A percentile compares a stretch with the other conserved stretches of the same genome.
Evolutionary conservation across 2,113 vertebrate genomes (phyloP).

Genomic region (Pygoscelis antarcticus): DNA sequence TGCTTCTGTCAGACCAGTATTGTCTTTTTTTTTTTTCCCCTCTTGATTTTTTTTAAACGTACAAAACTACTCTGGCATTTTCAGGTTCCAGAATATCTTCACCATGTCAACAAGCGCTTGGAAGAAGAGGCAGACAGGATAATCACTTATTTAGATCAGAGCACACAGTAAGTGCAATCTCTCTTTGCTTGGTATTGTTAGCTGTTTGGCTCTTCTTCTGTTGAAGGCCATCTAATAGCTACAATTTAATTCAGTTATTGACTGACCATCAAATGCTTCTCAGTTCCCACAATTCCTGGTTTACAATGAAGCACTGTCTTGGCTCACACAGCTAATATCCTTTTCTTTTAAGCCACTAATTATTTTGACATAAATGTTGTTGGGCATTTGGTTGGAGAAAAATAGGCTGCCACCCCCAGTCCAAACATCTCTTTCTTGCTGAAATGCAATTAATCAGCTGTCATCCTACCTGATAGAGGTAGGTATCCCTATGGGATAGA

Average conservation of each 20-base stretch:
- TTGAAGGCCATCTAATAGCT: neutral
- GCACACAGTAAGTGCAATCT: conserved; percentile 90
- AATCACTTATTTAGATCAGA: conserved; percentile 98
- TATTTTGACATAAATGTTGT: neutral
- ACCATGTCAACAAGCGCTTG: conserved; percentile 97
- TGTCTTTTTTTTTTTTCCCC: neutral
- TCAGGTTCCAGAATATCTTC: conserved; percentile 98
- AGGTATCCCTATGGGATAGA: neutral
- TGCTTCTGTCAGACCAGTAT: neutral
- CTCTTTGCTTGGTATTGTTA: conserved; percentile 7
- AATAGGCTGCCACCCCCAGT: neutral
- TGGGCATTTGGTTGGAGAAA: neutral
- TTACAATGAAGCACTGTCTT: conserved; percentile 33
- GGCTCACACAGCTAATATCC: neutral
- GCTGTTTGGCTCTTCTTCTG: neutral
- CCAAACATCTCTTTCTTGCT: neutral
- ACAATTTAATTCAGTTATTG: neutral
- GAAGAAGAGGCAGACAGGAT: conserved; percentile 98
- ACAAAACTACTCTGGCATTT: conserved; percentile 23
- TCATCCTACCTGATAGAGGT: neutral
- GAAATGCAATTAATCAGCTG: neutral
- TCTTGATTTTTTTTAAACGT: neutral
- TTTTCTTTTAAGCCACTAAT: neutral
- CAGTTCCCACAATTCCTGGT: neutral
- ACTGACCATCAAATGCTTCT: conserved; percentile 5